Evolutionary conservation across 2,888 invertebrate species (phyloP), one percentile per base, ranked within the genome.

Genomic region (Salticus scenicus): DNA sequence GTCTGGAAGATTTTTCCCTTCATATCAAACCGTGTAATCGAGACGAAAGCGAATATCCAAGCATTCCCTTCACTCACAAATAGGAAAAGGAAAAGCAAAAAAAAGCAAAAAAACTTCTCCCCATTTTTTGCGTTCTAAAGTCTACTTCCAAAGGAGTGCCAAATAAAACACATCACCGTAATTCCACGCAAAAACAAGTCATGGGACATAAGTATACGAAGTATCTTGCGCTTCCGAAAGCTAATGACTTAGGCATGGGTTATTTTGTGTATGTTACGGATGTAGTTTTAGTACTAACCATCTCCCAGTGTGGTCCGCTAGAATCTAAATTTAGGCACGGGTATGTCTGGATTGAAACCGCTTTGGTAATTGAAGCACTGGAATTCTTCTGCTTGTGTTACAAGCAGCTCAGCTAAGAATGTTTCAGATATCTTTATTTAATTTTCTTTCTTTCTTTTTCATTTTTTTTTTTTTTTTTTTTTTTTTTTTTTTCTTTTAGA

Each of bases 121-220:
- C 66, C 31, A 30, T 66, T 30, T 66, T 66, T 66, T 31, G 31
- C 4, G 30, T 31, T 20, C 17, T 17, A 17, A 57, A 8, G 67
- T 17, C 30, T 64, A 51, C 81, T 75, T 64, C 81, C 81, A 75
- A 70, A 28, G 70, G 70, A 57, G 70, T 64, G 81, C 81, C 81
- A 82, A 82, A 63, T 28, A 75, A 82, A 82, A 82, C 81, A 82
- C 81, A 64, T 70, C 75, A 57, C 20, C 0, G 57, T 2, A 7
- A 51, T 27, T 42, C 42, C 30, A n/a, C 14, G 37, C 24, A 10
- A 67, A 63, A 31, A 31, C 79, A 66, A 8, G 24, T 12, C 57
- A 12, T 24, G 10, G 17, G n/a, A 47, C 42, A 17, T 47, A 2
- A 10, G 14, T 17, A 17, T 47, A 17, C 17, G n/a, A n/a, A 47